Percentiles rank a stretch among this genome's conserved stretches.
These are phyloP conservation scores for Drosophila nannoptera DNA, from an alignment of 1,140 invertebrate genomes.

Conservation along the genomic window DNA sequence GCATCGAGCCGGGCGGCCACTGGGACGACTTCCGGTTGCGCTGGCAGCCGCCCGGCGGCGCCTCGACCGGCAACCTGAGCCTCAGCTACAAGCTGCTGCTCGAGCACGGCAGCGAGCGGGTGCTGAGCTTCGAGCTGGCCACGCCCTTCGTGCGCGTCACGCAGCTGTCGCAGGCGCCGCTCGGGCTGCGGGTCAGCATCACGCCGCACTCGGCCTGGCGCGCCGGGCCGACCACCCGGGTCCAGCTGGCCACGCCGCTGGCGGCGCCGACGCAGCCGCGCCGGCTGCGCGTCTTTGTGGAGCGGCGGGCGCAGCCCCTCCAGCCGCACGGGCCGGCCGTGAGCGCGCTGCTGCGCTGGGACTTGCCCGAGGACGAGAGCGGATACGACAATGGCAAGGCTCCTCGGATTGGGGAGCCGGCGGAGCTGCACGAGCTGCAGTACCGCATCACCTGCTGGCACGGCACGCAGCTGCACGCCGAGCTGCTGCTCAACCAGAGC, in stretches of 20 bases:
- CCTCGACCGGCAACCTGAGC: slow-evolving; percentile 89
- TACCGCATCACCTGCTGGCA: slow-evolving; percentile 71
- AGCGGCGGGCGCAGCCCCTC: slow-evolving; percentile 73
- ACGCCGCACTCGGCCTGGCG: slow-evolving; percentile 92
- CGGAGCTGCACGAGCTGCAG: slow-evolving; percentile 23
- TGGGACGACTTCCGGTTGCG: slow-evolving; percentile 89
- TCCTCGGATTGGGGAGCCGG: too few species aligned
- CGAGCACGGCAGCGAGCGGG: slow-evolving; percentile 40
- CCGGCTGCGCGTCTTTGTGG: slow-evolving; percentile 85
- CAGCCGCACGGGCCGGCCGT: slow-evolving; percentile 42
- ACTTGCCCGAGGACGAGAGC: slow-evolving; percentile 85
- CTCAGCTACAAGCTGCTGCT: slow-evolving; percentile 84
- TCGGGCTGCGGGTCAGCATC: slow-evolving; percentile 84
- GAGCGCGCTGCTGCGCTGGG: slow-evolving; percentile 86
- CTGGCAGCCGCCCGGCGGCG: slow-evolving; percentile 86
- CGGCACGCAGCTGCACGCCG: slow-evolving; percentile 48
- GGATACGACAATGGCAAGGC: too few species aligned
- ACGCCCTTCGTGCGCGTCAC: slow-evolving; percentile 60
- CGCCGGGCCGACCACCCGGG: slow-evolving; percentile 82
- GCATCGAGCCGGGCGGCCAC: slow-evolving; percentile 84
- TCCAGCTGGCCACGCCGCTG: slow-evolving; percentile 83
- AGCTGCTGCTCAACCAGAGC: slow-evolving; percentile 54
- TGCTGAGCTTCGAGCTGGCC: slow-evolving; percentile 46
- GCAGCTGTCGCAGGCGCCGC: slow-evolving; percentile 83
- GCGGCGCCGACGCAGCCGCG: slow-evolving; percentile 86